phyloP scores from a whole-genome alignment of 2,797 vertebrate genomes.

The Tinamus major region DNA sequence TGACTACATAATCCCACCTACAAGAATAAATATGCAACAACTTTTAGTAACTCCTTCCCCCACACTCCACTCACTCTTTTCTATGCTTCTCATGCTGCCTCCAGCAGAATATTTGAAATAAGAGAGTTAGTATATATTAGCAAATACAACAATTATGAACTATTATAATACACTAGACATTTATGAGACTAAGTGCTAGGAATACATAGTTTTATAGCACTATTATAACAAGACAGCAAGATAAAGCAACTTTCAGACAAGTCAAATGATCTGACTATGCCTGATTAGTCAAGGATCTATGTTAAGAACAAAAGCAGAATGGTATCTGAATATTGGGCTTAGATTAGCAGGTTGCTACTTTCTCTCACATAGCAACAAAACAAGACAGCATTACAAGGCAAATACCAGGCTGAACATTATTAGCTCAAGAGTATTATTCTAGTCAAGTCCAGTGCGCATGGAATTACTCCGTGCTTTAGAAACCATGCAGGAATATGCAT shows the following conservation, averaged over 20 bases:
- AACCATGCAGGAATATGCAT: background rate
- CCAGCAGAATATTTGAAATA: background rate
- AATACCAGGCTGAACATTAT: conserved; percentile 49
- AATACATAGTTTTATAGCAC: background rate
- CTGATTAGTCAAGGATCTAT: conserved; percentile 66
- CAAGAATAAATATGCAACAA: background rate
- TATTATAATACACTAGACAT: background rate
- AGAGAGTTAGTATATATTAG: background rate
- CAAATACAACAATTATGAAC: conserved; percentile 9
- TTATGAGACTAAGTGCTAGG: background rate
- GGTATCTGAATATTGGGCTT: conserved; percentile 53
- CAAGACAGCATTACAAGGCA: conserved; percentile 49
- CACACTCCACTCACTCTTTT: fast-evolving
- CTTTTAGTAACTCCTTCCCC: background rate
- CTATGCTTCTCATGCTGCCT: background rate
- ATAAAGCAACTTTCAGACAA: conserved; percentile 33
- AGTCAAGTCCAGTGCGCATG: background rate
- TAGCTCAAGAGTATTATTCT: conserved; percentile 14
- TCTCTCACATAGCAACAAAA: conserved; percentile 66
- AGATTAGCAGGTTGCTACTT: conserved; percentile 58
- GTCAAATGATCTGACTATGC: conserved; percentile 43
- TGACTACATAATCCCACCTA: background rate
- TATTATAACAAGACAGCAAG: conserved; percentile 33
- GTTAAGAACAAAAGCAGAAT: conserved; percentile 67
- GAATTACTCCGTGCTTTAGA: background rate